These are phyloP conservation scores for Tragelaphus oryx DNA, from an alignment of 2,797 vertebrate species.

Conservation along the genomic window DNA sequence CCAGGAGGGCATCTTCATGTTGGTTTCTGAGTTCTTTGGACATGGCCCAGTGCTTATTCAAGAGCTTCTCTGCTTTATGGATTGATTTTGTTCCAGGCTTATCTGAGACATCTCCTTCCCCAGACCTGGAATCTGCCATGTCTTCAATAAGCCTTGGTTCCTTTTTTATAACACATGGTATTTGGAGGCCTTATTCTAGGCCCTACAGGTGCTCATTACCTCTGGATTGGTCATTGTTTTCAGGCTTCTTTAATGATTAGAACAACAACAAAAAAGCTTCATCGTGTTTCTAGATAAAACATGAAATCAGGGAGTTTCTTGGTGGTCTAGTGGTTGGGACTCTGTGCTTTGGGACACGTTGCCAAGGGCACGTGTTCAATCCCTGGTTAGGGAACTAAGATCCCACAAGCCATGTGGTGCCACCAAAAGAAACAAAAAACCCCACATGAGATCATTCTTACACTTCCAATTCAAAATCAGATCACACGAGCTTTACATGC, in stretches of 20 bases:
- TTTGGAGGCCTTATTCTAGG: conserved; percentile 10
- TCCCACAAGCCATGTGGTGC: not conserved
- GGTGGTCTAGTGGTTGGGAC: not conserved
- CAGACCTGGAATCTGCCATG: not conserved
- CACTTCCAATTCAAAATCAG: not conserved
- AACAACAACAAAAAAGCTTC: not conserved
- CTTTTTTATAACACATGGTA: not conserved
- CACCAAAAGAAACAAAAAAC: not conserved
- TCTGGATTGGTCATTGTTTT: conserved; percentile 16
- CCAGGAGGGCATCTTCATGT: not conserved
- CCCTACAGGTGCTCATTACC: not conserved
- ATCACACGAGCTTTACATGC: not conserved
- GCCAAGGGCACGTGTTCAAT: not conserved
- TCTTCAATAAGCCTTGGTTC: conserved; percentile 15
- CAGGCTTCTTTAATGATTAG: conserved; percentile 5
- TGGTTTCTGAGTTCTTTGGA: conserved; percentile 22
- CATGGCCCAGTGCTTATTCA: not conserved
- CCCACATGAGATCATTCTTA: not conserved
- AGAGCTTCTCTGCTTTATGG: not conserved
- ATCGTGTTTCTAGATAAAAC: conserved; percentile 5
- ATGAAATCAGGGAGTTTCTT: not conserved
- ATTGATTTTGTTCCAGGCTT: not conserved
- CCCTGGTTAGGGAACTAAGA: not conserved
- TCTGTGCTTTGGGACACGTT: not conserved
- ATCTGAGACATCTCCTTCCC: not conserved